Conservation (phyloP, 1,140 invertebrate species). For the Euura lappo region DNA sequence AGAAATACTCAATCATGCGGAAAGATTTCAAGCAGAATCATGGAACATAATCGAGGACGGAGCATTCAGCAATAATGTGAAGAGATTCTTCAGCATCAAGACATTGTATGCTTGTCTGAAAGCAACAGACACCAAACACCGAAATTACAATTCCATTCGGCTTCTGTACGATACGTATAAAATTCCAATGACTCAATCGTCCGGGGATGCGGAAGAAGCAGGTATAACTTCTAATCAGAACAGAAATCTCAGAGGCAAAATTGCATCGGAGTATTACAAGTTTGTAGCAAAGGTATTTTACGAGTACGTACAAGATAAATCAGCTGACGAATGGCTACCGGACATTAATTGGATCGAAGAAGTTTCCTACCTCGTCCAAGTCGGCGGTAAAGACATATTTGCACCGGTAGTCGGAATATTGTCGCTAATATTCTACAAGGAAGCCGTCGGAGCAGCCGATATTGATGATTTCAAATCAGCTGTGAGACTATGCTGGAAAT, state of each 20-base stretch:
- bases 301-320: slow-evolving; percentile 18
- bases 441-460: slow-evolving; percentile 11
- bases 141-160: background rate
- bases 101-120: slow-evolving; percentile 28
- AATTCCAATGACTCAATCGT: background rate
- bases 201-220: background rate
- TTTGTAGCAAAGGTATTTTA: slow-evolving; percentile 26
- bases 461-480: slow-evolving; percentile 30
- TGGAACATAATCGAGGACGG: slow-evolving; percentile 23
- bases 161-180: background rate
- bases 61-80: slow-evolving; percentile 14
- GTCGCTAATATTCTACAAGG: slow-evolving; percentile 11
- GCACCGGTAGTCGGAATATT: slow-evolving; percentile 27
- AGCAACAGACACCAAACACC: background rate
- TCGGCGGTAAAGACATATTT: slow-evolving; percentile 26
- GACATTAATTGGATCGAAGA: background rate
- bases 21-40: slow-evolving; percentile 22
- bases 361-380: slow-evolving; percentile 23
- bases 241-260: slow-evolving; percentile 27
- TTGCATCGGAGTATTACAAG: slow-evolving; percentile 31
- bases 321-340: background rate
- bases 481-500: slow-evolving; percentile 40
- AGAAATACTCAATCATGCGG: background rate
- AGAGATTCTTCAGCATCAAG: slow-evolving; percentile 29
- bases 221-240: background rate